These are phyloP conservation scores for Hystrix cristata DNA, from an alignment of 2,113 vertebrate species.

Conservation along the genomic window DNA sequence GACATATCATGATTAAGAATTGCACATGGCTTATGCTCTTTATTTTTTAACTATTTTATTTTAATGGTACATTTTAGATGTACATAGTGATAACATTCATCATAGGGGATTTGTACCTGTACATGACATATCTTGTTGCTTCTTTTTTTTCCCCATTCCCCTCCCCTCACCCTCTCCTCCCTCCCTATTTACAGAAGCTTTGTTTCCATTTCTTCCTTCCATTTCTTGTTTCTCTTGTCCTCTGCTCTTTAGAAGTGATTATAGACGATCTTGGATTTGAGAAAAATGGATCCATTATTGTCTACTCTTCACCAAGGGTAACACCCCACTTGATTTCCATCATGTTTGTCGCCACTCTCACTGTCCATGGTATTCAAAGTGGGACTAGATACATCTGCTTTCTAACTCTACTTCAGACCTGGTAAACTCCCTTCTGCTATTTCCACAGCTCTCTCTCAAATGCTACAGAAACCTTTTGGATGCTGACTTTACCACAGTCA, in stretches of 20 bases:
- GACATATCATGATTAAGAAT: too few relatives aligned
- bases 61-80: too few relatives aligned
- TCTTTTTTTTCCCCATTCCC: too few relatives aligned
- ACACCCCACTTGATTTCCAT: not conserved
- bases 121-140: too few relatives aligned
- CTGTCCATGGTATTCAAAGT: not conserved
- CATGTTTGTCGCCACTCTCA: not conserved
- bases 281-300: not conserved
- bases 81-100: too few relatives aligned
- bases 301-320: not conserved
- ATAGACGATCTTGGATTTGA: not conserved
- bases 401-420: not conserved
- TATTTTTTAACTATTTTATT: too few relatives aligned
- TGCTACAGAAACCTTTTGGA: not conserved
- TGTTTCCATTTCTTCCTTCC: too few relatives aligned
- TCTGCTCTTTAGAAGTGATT: not conserved
- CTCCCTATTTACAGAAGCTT: too few relatives aligned
- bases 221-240: too few relatives aligned
- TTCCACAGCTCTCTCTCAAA: not conserved
- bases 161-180: too few relatives aligned
- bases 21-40: too few relatives aligned
- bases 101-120: too few relatives aligned
- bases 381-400: not conserved
- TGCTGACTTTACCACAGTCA: not conserved
- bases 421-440: not conserved